Base-by-base conservation (phyloP, 2,113 vertebrate species). In the Tenrec ecaudatus region DNA sequence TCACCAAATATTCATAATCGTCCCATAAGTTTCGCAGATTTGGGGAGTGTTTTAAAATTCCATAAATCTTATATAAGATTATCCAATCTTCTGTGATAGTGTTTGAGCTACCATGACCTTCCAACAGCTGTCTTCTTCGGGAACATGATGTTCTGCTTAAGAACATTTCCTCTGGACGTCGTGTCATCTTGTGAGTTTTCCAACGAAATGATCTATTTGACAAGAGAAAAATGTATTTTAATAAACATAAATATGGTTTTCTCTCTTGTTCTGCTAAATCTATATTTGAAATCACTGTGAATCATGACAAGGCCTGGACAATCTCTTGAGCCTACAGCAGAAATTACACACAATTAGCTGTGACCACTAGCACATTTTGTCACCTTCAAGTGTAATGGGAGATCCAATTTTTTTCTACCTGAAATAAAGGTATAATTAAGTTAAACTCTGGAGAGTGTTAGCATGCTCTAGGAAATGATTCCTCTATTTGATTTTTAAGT, bases 41-140 rank as follows among this genome's bases (percentile, higher is more conserved):
- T 89, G 60, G 10, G 6, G 64, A 88, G 86, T 33, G 73, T 81
- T 86, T 91, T 91, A 89, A 84, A 96, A 94, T 89, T 81, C 88
- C 31, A 68, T 87, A 86, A 92, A 91, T 92, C 81, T 91, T 93
- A 22, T 36, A 75, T 91, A 94, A 94, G 36, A 73, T 78, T 81
- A 71, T 71, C 68, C 84, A 85, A 89, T 96, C 40, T 82, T 82
- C 22, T n/a, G 47, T 79, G 27, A 83, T 86, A 36, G 36, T 77
- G 76, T 91, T 82, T 95, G 71, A 96, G 78, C 60, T 40, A 77
- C 40, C 6, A 29, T 43, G 75, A 78, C 78, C 73, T 71, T 43
- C 69, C 20, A 12, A 78, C 7, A 69, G 58, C 6, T 66, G 27
- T 90, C 82, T 76, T 90, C 82, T 76, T 82, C 36, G 73, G 66